A percentile compares a stretch with the other conserved stretches of the same genome.
phyloP scores from a whole-genome alignment of 2,888 invertebrate genomes.

The Prosapia bicincta region DNA sequence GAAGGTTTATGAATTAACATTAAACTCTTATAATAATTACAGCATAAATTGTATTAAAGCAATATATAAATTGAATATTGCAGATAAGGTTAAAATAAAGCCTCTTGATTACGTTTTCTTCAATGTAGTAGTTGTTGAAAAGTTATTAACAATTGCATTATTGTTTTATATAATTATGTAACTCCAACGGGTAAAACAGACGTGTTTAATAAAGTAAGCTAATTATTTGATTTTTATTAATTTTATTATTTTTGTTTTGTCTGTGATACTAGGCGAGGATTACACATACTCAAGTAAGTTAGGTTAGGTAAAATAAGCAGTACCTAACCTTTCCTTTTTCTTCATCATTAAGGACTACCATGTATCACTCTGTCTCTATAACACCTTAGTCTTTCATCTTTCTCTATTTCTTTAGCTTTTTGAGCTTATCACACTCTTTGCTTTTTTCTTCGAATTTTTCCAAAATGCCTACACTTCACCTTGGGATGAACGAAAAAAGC shows the following conservation, averaged over 20 bases:
- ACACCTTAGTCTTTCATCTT: conserved; percentile 9
- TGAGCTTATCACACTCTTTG: conserved; percentile 18
- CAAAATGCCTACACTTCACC: not conserved
- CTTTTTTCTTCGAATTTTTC: not conserved
- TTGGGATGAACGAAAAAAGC: not conserved
- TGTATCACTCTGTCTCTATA: conserved; percentile 10
- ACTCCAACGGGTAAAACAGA: not conserved
- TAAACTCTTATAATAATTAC: too few relatives aligned
- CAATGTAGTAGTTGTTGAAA: not conserved
- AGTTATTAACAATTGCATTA: not conserved
- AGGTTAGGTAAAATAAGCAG: conserved; percentile 36
- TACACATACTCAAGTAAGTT: conserved; percentile 63
- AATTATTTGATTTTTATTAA: not conserved
- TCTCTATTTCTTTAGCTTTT: conserved; percentile 12
- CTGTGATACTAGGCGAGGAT: conserved; percentile 55
- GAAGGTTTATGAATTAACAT: too few relatives aligned
- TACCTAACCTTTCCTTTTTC: conserved; percentile 15
- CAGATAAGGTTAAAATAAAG: too few relatives aligned
- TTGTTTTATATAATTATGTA: not conserved
- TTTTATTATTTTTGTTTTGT: conserved; percentile 39
- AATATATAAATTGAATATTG: too few relatives aligned
- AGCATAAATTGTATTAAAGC: too few relatives aligned
- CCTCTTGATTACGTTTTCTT: too few relatives aligned
- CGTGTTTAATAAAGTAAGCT: not conserved
- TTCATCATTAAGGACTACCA: conserved; percentile 15